These are phyloP conservation scores for Chrysochloris asiatica DNA, from an alignment of 2,113 vertebrate species.

Conservation along the genomic window DNA sequence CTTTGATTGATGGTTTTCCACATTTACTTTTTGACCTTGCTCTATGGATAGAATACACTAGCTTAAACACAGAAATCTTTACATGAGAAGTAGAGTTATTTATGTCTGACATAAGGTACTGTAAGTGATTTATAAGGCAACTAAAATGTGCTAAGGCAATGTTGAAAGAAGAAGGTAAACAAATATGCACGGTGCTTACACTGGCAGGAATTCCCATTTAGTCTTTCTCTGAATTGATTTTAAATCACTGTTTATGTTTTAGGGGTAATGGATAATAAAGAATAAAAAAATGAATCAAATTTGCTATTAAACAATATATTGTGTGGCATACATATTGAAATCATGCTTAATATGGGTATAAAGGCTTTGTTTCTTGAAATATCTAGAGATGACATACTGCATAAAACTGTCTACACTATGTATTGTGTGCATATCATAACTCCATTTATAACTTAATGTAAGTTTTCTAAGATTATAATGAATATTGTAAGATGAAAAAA, in stretches of 20 bases:
- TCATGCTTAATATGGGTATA: not conserved
- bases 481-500: no score
- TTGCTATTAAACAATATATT: conserved; percentile 21
- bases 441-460: no score
- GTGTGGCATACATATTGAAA: conserved; percentile 21
- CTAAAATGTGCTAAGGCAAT: conserved; percentile 60
- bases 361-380: not conserved
- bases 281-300: conserved; percentile 53
- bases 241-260: conserved; percentile 47
- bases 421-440: not conserved
- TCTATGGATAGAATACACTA: conserved; percentile 56
- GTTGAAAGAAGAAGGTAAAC: conserved; percentile 46
- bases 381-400: not conserved
- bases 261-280: not conserved
- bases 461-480: no score
- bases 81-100: conserved; percentile 65
- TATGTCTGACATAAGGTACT: conserved; percentile 67
- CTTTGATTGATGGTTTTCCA: conserved; percentile 62
- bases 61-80: conserved; percentile 65
- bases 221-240: conserved; percentile 40
- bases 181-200: conserved; percentile 23
- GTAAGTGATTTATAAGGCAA: conserved; percentile 64
- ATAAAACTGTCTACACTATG: not conserved
- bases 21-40: conserved; percentile 58
- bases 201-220: conserved; percentile 58